Base-by-base conservation (phyloP, 2,113 vertebrate species). In the Cochlearius cochlearius region DNA sequence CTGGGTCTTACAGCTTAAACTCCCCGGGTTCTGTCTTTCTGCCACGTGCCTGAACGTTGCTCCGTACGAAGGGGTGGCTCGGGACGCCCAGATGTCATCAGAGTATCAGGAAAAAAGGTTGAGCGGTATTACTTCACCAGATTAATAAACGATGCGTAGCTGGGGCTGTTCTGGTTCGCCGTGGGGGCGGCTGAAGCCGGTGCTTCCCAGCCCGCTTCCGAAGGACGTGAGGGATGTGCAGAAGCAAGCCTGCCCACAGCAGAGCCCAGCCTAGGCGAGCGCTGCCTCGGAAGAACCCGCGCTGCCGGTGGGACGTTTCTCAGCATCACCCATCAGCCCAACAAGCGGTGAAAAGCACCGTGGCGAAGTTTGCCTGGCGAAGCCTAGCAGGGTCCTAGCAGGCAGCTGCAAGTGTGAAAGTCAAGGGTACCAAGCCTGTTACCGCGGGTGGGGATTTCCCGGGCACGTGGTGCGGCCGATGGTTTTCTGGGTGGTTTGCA, bases 61-160 rank as follows among this genome's bases (percentile, higher is more conserved):
- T 91, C 20, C 13, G 17, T 38, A 26, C 0, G 1, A 14, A 4
- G 15, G 15, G 10, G 12, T n/a, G 25, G 25, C 68, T 36, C 41
- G n/a, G 72, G n/a, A 22, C 17, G 72, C 22, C 23, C 14, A 47
- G 26, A 63, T 38, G 6, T 18, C 49, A 27, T 5, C n/a, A 50
- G 12, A 52, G 3, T 3, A 62, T 15, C 7, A 36, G 11, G 3
- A 29, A 36, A 39, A 47, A 52, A 14, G 1, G 1, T 0, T 39
- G 9, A 71, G 19, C 29, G 14, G 26, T 10, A 5, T 12, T 15
- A 29, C 59, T 90, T 59, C 50, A 18, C 17, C 17, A 36, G 41
- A 39, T 21, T 10, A 50, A 50, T 11, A 22, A 30, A 62, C 7
- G 12, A 20, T 8, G 17, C 5, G 21, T 36, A 4, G 5, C 4